phyloP scores from a whole-genome alignment of 2,797 vertebrate species.

The Eurystomus glaucurus region DNA sequence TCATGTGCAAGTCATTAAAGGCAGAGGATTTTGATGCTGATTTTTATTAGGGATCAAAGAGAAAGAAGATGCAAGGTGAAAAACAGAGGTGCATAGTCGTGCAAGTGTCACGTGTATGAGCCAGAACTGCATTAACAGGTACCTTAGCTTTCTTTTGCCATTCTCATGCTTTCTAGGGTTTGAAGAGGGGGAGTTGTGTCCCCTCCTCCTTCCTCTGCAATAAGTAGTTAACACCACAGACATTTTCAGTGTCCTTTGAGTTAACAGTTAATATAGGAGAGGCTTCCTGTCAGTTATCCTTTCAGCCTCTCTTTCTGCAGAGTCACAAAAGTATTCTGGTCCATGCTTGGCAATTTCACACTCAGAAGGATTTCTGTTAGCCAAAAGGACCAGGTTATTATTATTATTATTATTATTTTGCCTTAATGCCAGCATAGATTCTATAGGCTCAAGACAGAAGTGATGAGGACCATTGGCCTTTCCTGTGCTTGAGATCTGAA shows the following conservation, averaged over 20 bases:
- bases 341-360: not conserved
- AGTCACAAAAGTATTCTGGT: not conserved
- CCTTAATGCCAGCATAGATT: not conserved
- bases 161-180: not conserved
- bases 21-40: not conserved
- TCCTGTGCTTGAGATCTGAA: not conserved
- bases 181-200: not conserved
- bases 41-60: not conserved
- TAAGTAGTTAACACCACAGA: not conserved
- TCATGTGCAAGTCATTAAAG: not conserved
- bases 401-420: not conserved
- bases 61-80: not conserved
- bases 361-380: not conserved
- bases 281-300: not conserved
- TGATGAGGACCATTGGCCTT: not conserved
- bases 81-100: not conserved
- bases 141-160: not conserved
- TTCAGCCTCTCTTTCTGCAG: not conserved
- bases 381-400: not conserved
- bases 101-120: not conserved
- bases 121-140: not conserved
- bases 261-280: slow-evolving; percentile 5
- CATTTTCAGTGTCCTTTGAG: slow-evolving; percentile 27
- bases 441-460: not conserved
- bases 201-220: not conserved